Evolutionary conservation across 2,797 vertebrate species (phyloP).

Genomic region (Cynopterus sphinx): DNA sequence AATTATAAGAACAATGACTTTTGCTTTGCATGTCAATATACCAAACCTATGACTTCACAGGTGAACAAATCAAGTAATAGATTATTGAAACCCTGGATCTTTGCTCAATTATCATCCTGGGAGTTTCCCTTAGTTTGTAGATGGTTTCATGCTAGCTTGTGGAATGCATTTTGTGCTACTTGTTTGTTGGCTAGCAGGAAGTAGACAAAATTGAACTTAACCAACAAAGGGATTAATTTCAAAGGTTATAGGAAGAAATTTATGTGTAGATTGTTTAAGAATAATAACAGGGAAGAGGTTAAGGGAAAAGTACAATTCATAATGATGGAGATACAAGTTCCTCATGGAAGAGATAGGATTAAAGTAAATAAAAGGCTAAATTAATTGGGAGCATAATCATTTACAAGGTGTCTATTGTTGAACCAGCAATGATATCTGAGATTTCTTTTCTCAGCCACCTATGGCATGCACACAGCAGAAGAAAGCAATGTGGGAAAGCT

Average conservation of each 20-base stretch:
- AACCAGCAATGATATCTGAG: neutral
- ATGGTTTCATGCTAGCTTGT: neutral
- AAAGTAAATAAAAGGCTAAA: conserved; percentile 10
- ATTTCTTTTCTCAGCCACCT: neutral
- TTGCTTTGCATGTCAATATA: neutral
- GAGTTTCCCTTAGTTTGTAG: neutral
- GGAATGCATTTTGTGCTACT: neutral
- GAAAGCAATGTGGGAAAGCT: conserved; percentile 13
- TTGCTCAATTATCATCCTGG: neutral
- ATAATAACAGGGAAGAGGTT: neutral
- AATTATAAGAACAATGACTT: neutral
- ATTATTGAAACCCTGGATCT: neutral
- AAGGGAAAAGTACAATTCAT: neutral
- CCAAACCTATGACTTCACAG: neutral
- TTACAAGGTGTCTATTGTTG: neutral
- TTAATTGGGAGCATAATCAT: neutral
- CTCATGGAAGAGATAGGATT: neutral
- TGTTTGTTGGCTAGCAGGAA: neutral
- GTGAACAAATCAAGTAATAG: neutral
- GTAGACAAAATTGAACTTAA: conserved; percentile 28
- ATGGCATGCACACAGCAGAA: neutral
- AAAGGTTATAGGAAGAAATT: conserved; percentile 18
- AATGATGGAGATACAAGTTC: neutral
- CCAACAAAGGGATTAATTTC: conserved; percentile 9
- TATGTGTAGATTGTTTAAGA: neutral